These are phyloP conservation scores for Parazoanthus atlanticus DNA, from an alignment of 92 coral and sea anemone species.

Conservation along the genomic window DNA sequence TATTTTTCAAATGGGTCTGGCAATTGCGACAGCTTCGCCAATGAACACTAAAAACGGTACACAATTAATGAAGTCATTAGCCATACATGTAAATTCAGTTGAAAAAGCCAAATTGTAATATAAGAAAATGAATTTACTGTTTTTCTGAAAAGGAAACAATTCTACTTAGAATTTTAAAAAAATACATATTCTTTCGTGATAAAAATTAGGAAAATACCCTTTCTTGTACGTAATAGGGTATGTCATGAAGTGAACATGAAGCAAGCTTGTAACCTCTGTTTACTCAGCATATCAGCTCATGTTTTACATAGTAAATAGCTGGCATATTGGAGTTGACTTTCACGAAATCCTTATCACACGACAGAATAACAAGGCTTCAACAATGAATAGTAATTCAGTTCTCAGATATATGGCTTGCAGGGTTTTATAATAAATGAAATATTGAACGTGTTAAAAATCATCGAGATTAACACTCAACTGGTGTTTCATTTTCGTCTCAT, in stretches of 20 bases:
- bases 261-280: neutral
- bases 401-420: neutral
- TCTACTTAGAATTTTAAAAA: neutral
- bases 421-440: neutral
- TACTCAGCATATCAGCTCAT: constrained; percentile 22
- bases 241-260: neutral
- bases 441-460: neutral
- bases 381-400: neutral
- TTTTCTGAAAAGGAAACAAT: neutral
- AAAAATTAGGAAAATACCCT: neutral
- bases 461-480: neutral
- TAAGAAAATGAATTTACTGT: neutral
- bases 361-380: neutral
- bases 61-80: neutral
- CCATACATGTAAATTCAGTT: neutral
- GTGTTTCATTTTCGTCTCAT: neutral
- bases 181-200: neutral
- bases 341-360: neutral
- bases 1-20: neutral
- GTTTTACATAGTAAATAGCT: constrained; percentile 12
- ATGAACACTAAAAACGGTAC: neutral
- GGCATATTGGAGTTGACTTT: neutral
- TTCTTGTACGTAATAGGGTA: neutral
- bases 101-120: neutral
- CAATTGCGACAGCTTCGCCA: neutral